These are phyloP conservation scores for Styela plicata DNA, from an alignment of 23 tunicate species.

Conservation along the genomic window DNA sequence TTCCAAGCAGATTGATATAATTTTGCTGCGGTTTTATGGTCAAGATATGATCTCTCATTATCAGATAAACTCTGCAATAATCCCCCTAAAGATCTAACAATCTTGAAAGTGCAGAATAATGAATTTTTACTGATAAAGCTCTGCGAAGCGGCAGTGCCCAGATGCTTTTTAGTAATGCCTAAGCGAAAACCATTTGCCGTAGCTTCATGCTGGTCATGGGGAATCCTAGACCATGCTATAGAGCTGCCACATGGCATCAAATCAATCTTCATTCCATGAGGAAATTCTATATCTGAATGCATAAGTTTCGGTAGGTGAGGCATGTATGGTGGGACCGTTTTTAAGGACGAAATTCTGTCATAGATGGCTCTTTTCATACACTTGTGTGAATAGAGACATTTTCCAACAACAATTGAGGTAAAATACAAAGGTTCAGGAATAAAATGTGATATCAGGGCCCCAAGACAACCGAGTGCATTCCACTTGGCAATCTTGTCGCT, in stretches of 20 bases:
- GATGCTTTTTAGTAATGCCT: slow-evolving; percentile 43
- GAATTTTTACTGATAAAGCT: slow-evolving; percentile 22
- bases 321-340: slow-evolving; percentile 11
- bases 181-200: slow-evolving; percentile 65
- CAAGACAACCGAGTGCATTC: slow-evolving; percentile 83
- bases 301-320: slow-evolving; percentile 15
- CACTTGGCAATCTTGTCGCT: slow-evolving; percentile 82
- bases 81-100: neutral
- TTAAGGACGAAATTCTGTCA: slow-evolving; percentile 31
- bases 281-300: slow-evolving; percentile 18
- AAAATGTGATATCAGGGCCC: slow-evolving; percentile 42
- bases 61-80: neutral
- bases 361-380: slow-evolving; percentile 38
- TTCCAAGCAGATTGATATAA: slow-evolving; percentile 28
- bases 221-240: slow-evolving; percentile 55
- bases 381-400: slow-evolving; percentile 8
- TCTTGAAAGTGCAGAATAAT: slow-evolving; percentile 31
- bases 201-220: slow-evolving; percentile 27
- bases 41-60: neutral
- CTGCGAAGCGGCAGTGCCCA: slow-evolving; percentile 29
- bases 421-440: slow-evolving; percentile 52
- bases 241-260: slow-evolving; percentile 67
- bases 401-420: slow-evolving; percentile 31
- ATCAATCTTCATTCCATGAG: neutral
- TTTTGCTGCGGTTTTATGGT: slow-evolving; percentile 14